Conservation (phyloP, 2,888 invertebrate species). For the Aleiodes leptofemur region DNA sequence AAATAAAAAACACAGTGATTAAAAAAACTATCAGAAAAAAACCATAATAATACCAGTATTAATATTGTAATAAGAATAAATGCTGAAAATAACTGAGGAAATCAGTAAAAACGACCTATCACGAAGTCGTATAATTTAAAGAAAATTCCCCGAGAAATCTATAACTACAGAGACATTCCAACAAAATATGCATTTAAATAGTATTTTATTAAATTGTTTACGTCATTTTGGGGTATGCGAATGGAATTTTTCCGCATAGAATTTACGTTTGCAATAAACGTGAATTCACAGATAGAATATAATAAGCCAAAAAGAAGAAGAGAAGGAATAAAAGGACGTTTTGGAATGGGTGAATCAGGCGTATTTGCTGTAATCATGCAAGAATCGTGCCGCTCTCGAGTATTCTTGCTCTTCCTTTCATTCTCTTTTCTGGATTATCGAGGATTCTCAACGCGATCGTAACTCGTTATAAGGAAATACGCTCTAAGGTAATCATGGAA, state of each 20-base stretch:
- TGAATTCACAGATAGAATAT: conserved; percentile 24
- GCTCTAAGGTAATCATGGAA: conserved; percentile 38
- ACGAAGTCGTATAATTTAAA: too few species aligned
- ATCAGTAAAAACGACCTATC: too few species aligned
- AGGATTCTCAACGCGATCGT: conserved; percentile 44
- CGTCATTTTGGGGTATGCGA: conserved; percentile 1
- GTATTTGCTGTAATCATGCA: conserved; percentile 44
- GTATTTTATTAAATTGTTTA: conserved; percentile 13
- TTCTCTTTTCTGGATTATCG: conserved; percentile 34
- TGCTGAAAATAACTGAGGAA: too few species aligned
- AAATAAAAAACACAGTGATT: too few species aligned
- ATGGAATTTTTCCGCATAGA: conserved; percentile 16
- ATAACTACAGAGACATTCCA: too few species aligned
- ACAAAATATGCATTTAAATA: background rate
- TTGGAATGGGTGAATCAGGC: conserved; percentile 14
- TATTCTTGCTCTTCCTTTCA: conserved; percentile 16
- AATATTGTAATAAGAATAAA: too few species aligned
- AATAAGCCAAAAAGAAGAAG: conserved; percentile 35
- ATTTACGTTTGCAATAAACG: conserved; percentile 31
- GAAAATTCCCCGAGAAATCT: too few species aligned
- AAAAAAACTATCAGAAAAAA: too few species aligned
- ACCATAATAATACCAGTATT: too few species aligned
- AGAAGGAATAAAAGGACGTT: background rate
- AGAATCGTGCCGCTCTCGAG: conserved; percentile 37
- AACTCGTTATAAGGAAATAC: conserved; percentile 43